phyloP scores from a whole-genome alignment of 2,797 vertebrate species.

The Xenentodon cancila region DNA sequence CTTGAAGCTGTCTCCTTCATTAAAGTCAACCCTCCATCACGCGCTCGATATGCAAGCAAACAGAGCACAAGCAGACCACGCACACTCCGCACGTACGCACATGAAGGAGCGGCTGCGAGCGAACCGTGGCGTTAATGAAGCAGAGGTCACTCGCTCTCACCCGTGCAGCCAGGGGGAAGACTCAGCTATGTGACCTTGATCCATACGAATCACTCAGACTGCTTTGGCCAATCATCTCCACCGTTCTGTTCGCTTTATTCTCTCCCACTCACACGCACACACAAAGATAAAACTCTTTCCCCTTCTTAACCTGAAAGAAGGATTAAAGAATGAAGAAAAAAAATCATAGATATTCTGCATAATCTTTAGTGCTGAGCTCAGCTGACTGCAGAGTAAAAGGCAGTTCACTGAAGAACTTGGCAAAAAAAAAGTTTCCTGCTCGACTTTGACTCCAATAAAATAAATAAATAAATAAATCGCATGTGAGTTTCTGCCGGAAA shows the following conservation, averaged over 20 bases:
- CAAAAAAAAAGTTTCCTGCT: slow-evolving; percentile 25
- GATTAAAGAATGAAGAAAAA: slow-evolving; percentile 53
- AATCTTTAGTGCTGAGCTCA: slow-evolving; percentile 67
- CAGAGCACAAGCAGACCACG: slow-evolving; percentile 25
- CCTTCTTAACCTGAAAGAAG: slow-evolving; percentile 60
- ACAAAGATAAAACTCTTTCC: slow-evolving; percentile 49
- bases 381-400: slow-evolving; percentile 42
- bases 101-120: slow-evolving; percentile 9
- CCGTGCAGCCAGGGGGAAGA: slow-evolving; percentile 28
- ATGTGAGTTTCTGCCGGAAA: slow-evolving; percentile 35
- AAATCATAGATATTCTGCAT: slow-evolving; percentile 56
- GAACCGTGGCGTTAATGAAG: slow-evolving; percentile 56
- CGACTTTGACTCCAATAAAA: slow-evolving; percentile 10
- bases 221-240: slow-evolving; percentile 37
- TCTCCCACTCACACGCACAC: slow-evolving; percentile 6
- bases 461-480: not conserved
- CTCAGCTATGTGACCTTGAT: slow-evolving; percentile 50
- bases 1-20: slow-evolving; percentile 38
- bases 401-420: slow-evolving; percentile 30
- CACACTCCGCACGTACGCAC: slow-evolving; percentile 17
- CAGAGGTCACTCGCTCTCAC: slow-evolving; percentile 44
- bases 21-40: slow-evolving; percentile 46
- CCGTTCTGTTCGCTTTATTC: slow-evolving; percentile 26
- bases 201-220: slow-evolving; percentile 22
- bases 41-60: slow-evolving; percentile 30